Percentiles rank a stretch among this genome's conserved stretches.
Evolutionary conservation across 2,797 vertebrate genomes (phyloP).

Genomic region (Oryzias sinensis): DNA sequence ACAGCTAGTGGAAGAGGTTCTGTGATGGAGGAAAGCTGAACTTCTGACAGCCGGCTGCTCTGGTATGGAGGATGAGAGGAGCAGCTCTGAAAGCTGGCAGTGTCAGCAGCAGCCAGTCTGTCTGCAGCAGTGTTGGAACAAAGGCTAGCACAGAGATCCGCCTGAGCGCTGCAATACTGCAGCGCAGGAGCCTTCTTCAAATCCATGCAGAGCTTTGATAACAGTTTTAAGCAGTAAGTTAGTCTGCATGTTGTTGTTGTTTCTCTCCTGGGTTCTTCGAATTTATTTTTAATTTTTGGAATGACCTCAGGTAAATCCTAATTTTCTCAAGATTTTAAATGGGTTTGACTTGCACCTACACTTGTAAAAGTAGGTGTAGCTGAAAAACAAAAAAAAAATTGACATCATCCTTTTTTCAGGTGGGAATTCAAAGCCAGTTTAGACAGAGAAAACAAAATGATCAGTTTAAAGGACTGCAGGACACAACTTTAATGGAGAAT

Average conservation of each 20-base stretch:
- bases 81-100: constrained; percentile 59
- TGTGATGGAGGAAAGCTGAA: constrained; percentile 54
- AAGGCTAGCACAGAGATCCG: constrained; percentile 47
- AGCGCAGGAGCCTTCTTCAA: constrained; percentile 16
- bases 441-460: constrained; percentile 12
- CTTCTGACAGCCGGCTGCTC: constrained; percentile 55
- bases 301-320: neutral
- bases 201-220: constrained; percentile 1
- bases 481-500: neutral
- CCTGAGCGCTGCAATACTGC: constrained; percentile 32
- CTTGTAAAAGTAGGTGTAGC: constrained; percentile 1
- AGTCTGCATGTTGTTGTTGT: neutral
- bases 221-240: constrained; percentile 6
- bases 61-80: constrained; percentile 57
- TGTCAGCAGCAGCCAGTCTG: constrained; percentile 52
- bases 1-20: constrained; percentile 33
- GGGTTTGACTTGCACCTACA: constrained; percentile 12
- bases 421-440: neutral
- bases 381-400: neutral
- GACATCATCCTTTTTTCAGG: neutral
- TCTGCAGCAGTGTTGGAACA: constrained; percentile 25
- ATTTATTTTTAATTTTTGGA: constrained; percentile 2
- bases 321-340: neutral
- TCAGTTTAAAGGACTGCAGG: constrained; percentile 1
- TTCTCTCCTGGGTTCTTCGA: neutral